phyloP scores from a whole-genome alignment of 2,113 vertebrate species.

The Stomatorhinus ivindoensis region DNA sequence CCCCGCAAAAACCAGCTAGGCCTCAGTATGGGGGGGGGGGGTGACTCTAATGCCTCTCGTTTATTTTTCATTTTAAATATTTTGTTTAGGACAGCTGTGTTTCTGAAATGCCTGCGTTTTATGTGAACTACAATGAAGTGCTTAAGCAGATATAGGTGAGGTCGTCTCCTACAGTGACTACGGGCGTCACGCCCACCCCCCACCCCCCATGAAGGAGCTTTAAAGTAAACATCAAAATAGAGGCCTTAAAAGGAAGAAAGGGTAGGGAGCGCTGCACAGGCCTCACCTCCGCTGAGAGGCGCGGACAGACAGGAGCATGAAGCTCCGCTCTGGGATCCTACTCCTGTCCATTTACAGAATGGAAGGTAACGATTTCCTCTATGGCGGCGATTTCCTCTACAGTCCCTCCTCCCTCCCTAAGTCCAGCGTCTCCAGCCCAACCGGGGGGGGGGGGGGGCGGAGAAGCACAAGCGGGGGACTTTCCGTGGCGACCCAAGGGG shows the following conservation, averaged over 20 bases:
- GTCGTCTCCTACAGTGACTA: background rate
- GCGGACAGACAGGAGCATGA: background rate
- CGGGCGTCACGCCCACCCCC: background rate
- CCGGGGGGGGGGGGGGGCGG: conserved; percentile 63
- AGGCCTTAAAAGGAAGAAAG: conserved; percentile 3
- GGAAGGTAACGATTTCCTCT: conserved; percentile 6
- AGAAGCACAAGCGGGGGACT: conserved; percentile 64
- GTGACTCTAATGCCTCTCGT: conserved; percentile 17
- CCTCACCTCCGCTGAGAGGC: background rate
- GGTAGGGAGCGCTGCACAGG: background rate
- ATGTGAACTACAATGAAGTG: background rate
- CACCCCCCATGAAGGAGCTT: background rate
- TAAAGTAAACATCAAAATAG: background rate
- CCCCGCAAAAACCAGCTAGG: conserved; percentile 28
- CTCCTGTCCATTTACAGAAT: no score
- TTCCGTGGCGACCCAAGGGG: conserved; percentile 55
- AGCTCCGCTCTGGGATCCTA: no score
- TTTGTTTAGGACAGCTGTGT: background rate
- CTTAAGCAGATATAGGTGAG: background rate
- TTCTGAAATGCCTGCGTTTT: background rate
- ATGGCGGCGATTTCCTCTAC: background rate
- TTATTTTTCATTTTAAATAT: background rate
- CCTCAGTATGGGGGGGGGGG: background rate
- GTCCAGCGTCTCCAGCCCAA: conserved; percentile 48
- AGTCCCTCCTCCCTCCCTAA: conserved; percentile 35